Evolutionary conservation across 2,113 vertebrate species (phyloP).

Genomic region (Greenwoodochromis staneri): DNA sequence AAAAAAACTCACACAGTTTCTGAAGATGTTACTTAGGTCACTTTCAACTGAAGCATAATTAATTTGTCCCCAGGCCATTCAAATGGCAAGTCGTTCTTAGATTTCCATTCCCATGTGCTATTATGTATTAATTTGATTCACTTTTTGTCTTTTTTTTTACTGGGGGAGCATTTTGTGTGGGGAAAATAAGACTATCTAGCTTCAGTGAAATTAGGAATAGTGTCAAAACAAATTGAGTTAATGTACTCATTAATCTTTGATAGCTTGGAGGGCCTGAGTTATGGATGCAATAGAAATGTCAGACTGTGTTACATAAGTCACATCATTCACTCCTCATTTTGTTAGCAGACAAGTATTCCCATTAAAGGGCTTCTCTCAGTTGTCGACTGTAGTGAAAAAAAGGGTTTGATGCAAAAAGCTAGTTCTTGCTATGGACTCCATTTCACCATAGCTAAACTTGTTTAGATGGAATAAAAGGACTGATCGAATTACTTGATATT

Average conservation of each 20-base stretch:
- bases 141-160: neutral
- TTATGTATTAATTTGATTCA: neutral
- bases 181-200: neutral
- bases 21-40: neutral
- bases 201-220: neutral
- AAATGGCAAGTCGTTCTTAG: neutral
- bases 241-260: constrained; percentile 15
- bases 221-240: neutral
- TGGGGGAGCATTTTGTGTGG: neutral
- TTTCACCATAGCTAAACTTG: neutral
- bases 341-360: neutral
- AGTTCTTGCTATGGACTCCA: neutral
- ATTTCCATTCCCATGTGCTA: neutral
- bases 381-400: neutral
- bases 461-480: neutral
- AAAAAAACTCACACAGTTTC: neutral
- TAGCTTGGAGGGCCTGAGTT: neutral
- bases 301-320: neutral
- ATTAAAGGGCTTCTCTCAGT: neutral
- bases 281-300: neutral
- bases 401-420: neutral
- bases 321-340: neutral
- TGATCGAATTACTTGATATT: neutral
- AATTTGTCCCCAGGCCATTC: neutral
- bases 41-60: neutral